Percentiles rank a stretch among this genome's conserved stretches.
Evolutionary conservation across 2,797 vertebrate species (phyloP).

Genomic region (Todus mexicanus): DNA sequence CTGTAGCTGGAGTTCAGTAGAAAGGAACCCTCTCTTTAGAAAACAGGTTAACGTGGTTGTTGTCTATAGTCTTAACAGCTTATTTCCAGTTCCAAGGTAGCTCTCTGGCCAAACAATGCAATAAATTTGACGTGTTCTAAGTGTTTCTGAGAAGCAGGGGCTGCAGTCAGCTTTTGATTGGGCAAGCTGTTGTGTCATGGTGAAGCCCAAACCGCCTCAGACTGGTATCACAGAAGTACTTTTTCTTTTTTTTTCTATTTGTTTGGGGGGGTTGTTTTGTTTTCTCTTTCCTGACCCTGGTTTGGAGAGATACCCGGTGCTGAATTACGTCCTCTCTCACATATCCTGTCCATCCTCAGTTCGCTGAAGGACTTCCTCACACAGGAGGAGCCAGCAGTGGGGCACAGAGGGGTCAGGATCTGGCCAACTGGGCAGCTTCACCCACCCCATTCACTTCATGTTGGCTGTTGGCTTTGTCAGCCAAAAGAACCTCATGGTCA

Average conservation of each 20-base stretch:
- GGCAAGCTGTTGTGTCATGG: not conserved
- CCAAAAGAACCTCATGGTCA: not conserved
- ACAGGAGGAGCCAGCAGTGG: rapidly evolving
- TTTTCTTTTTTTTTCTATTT: not conserved
- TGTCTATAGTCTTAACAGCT: not conserved
- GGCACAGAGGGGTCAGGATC: not conserved
- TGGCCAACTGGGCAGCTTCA: not conserved
- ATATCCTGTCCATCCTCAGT: not conserved
- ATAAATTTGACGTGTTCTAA: not conserved
- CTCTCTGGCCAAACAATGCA: not conserved
- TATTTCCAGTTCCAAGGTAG: not conserved
- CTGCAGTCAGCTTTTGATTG: not conserved
- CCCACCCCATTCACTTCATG: not conserved
- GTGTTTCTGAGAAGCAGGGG: not conserved
- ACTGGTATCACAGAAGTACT: not conserved
- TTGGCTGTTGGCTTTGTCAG: not conserved
- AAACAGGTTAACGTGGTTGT: not conserved
- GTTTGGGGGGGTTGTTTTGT: not conserved
- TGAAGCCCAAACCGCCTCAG: not conserved
- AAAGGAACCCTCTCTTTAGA: not conserved
- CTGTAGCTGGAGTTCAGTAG: not conserved
- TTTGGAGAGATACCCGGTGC: not conserved
- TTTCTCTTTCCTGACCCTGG: not conserved
- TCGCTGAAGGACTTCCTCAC: rapidly evolving
- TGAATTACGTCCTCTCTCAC: not conserved